Conservation (phyloP, 2,888 invertebrate species). For the Electrophaes corylata region DNA sequence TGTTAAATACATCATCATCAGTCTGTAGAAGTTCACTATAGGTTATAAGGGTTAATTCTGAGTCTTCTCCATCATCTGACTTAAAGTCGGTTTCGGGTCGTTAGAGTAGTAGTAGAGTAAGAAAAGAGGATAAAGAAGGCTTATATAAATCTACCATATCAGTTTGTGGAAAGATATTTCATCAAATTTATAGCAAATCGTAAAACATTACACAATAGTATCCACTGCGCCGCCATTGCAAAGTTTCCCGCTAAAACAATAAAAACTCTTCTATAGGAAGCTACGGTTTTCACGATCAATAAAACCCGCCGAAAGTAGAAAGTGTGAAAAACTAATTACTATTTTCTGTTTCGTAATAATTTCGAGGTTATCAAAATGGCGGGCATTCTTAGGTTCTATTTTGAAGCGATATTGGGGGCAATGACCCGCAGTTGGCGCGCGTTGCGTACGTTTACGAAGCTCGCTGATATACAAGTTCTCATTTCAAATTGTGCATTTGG, state of each 20-base stretch:
- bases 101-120: too few relatives aligned
- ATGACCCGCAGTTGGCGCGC: conserved; percentile 68
- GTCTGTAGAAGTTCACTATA: too few relatives aligned
- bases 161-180: neutral
- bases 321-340: conserved; percentile 36
- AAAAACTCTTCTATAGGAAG: conserved; percentile 21
- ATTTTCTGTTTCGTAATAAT: conserved; percentile 60
- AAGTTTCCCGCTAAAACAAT: conserved; percentile 18
- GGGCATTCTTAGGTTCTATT: conserved; percentile 81
- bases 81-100: too few relatives aligned
- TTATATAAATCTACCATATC: neutral
- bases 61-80: too few relatives aligned
- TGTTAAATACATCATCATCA: too few relatives aligned
- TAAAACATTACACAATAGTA: conserved; percentile 1
- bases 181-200: conserved; percentile 2
- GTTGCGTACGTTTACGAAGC: conserved; percentile 52
- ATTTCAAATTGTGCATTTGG: conserved; percentile 54
- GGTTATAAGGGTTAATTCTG: too few relatives aligned
- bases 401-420: conserved; percentile 78
- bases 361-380: conserved; percentile 80
- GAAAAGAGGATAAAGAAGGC: neutral
- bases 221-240: neutral
- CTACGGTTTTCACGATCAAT: conserved; percentile 36
- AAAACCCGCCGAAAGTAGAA: conserved; percentile 20
- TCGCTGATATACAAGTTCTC: conserved; percentile 51